Base-by-base conservation (phyloP, 2,797 vertebrate genomes). In the Smutsia gigantea region DNA sequence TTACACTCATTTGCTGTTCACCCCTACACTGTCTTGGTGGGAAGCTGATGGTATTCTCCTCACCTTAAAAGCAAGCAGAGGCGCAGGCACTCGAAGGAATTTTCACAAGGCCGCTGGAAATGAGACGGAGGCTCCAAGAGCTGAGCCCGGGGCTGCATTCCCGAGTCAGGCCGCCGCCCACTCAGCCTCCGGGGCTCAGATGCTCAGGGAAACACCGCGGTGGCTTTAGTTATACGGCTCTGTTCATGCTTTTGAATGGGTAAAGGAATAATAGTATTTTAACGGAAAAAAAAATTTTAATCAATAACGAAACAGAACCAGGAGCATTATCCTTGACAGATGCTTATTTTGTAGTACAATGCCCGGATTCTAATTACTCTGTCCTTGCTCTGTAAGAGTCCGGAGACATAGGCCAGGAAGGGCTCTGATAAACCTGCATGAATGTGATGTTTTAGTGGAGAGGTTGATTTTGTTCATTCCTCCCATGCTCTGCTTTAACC, bases 31-130 rank as follows among this genome's bases (percentile, higher is more conserved):
- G 31, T 90, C 82, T 42, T 95, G 66, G 46, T 59, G 83, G 74
- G 92, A 95, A 69, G 64, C 82, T 90, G n/a, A 91, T 34, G 71
- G 68, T 78, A 90, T 64, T 90, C 79, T 64, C 66, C 34, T 94
- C 55, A 61, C 74, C 88, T 94, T 85, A 87, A 96, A 96, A 84
- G 61, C 90, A 72, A 90, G 86, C 27, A 74, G 78, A 95, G 82
- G 68, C 90, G 42, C 87, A 72, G 37, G 64, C 55, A 53, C 53
- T 39, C 59, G 27, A 86, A 77, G 91, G 69, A 51, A 53, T 79
- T 91, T 97, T 93, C 81, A 72, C 89, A 97, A 95, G 90, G 97
- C 94, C 95, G 96, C 29, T 94, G 87, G 87, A 88, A 96, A 96
- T 90, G 90, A 78, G 59, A 85, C 8, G 42, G 78, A 82, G 81